These are phyloP conservation scores for Amphimedon queenslandica DNA, from an alignment of 37 sponge, comb jelly and placozoan genomes.

Conservation along the genomic window DNA sequence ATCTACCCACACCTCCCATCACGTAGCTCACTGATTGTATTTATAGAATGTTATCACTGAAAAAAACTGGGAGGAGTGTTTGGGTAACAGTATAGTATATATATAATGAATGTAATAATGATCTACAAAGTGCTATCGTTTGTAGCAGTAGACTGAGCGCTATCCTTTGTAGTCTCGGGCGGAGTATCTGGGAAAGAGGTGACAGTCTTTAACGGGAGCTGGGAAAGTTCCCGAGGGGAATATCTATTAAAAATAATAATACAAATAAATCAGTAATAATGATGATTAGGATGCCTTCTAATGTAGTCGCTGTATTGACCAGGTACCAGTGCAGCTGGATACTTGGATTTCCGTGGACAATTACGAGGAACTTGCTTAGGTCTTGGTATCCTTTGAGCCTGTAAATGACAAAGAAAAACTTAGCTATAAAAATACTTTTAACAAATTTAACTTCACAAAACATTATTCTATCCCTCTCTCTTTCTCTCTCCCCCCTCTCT, in stretches of 20 bases:
- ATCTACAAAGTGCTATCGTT: too few relatives aligned
- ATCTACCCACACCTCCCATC: too few relatives aligned
- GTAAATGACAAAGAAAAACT: background rate
- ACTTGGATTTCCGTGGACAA: constrained; percentile 5
- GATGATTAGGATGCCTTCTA: constrained; percentile 3
- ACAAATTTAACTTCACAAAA: background rate
- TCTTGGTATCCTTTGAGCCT: background rate
- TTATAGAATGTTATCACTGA: too few relatives aligned
- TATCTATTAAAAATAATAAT: constrained; percentile 25
- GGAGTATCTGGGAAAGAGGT: background rate
- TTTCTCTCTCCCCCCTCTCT: background rate
- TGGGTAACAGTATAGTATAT: too few relatives aligned
- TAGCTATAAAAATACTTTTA: background rate
- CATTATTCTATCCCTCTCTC: background rate
- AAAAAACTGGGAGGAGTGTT: too few relatives aligned
- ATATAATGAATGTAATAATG: too few relatives aligned
- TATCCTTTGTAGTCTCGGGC: background rate
- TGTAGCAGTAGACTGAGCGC: too few relatives aligned
- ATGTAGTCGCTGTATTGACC: constrained; percentile 77
- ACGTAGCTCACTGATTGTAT: too few relatives aligned
- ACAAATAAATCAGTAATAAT: background rate
- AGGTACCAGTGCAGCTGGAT: constrained; percentile 82
- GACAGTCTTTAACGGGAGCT: constrained; percentile 54
- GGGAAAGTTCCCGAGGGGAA: constrained; percentile 34
- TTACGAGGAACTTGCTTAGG: background rate